Conservation (phyloP, 2,888 invertebrate genomes). For the Nematopogon swammerdamellus region DNA sequence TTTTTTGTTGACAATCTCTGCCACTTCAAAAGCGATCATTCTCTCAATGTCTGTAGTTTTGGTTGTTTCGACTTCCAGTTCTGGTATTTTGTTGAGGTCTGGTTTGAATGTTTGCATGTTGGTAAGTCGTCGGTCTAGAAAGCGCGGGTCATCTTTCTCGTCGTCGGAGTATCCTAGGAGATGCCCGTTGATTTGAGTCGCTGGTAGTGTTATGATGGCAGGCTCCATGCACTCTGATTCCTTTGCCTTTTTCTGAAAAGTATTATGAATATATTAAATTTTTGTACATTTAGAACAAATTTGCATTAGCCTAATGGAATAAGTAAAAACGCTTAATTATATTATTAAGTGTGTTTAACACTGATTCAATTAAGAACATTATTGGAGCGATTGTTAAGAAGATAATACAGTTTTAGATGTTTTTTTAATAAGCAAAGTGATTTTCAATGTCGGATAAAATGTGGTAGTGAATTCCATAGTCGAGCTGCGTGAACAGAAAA, state of each 20-base stretch:
- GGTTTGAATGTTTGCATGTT: slow-evolving; percentile 39
- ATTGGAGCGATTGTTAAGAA: too few species aligned
- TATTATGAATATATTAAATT: background rate
- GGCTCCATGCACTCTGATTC: slow-evolving; percentile 26
- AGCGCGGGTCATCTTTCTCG: slow-evolving; percentile 19
- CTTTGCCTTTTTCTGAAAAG: slow-evolving; percentile 36
- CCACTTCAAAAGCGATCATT: slow-evolving; percentile 30
- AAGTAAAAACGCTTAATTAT: too few species aligned
- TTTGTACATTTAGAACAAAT: background rate
- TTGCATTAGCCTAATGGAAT: too few species aligned
- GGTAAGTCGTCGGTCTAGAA: slow-evolving; percentile 32
- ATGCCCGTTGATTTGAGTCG: slow-evolving; percentile 23
- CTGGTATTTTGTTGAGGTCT: slow-evolving; percentile 24
- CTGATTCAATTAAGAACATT: too few species aligned
- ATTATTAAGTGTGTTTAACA: too few species aligned
- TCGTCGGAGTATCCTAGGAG: slow-evolving; percentile 16
- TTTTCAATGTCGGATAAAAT: too few species aligned
- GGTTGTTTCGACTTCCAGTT: slow-evolving; percentile 18
- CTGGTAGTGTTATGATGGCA: slow-evolving; percentile 23
- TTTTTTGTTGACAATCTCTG: slow-evolving; percentile 30
- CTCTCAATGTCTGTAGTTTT: slow-evolving; percentile 23
- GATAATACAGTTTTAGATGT: too few species aligned
- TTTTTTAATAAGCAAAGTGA: too few species aligned
- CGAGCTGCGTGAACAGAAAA: too few species aligned
- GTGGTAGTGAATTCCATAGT: too few species aligned